phyloP scores from a whole-genome alignment of 2,113 vertebrate species.

The Nicator chloris region DNA sequence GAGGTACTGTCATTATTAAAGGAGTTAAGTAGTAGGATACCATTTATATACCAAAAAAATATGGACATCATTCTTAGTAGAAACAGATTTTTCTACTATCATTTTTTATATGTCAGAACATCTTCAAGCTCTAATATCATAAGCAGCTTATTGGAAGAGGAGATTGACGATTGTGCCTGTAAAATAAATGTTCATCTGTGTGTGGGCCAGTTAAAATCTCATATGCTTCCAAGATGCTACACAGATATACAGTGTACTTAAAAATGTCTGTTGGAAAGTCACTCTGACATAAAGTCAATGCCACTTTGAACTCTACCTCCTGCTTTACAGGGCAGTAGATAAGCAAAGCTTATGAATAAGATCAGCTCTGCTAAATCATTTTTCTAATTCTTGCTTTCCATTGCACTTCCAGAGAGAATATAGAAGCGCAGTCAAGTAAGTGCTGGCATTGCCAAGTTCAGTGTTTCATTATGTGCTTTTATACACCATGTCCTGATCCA shows the following conservation, averaged over 20 bases:
- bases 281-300: not conserved
- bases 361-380: not conserved
- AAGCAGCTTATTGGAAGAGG: not conserved
- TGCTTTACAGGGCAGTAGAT: not conserved
- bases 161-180: not conserved
- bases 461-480: not conserved
- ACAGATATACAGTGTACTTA: not conserved
- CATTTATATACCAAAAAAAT: not conserved
- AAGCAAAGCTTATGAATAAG: not conserved
- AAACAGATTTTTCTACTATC: not conserved
- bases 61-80: not conserved
- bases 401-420: conserved; percentile 23
- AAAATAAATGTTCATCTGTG: not conserved
- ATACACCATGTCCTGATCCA: not conserved
- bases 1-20: not conserved
- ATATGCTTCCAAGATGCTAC: not conserved
- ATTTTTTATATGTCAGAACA: not conserved
- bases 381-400: conserved; percentile 27
- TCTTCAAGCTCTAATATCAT: not conserved
- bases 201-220: not conserved
- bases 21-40: not conserved
- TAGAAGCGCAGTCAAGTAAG: conserved; percentile 33
- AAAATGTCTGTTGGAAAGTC: not conserved
- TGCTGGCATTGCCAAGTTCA: not conserved
- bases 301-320: not conserved